Conservation (phyloP, 2,888 invertebrate genomes). For the Shargacucullia verbasci region DNA sequence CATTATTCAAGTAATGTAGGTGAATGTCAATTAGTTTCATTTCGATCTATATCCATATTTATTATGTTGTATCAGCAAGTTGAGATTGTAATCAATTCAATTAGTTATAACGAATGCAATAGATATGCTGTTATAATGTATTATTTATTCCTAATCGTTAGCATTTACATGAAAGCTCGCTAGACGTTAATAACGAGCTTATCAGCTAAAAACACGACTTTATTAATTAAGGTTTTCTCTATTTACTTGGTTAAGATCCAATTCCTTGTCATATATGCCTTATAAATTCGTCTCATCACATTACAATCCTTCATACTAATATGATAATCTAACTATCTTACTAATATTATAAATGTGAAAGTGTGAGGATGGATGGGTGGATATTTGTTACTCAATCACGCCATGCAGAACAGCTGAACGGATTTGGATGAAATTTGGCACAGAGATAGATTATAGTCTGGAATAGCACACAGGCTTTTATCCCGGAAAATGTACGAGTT, state of each 20-base stretch:
- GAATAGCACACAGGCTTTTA: too few relatives aligned
- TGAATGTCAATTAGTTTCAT: constrained; percentile 54
- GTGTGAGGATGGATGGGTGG: too few relatives aligned
- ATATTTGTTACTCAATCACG: too few relatives aligned
- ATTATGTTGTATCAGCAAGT: constrained; percentile 3
- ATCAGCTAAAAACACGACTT: background rate
- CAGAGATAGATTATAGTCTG: too few relatives aligned
- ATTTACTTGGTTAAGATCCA: background rate
- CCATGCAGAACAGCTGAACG: too few relatives aligned
- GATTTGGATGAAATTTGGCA: too few relatives aligned
- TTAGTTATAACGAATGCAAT: constrained; percentile 19
- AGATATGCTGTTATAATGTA: constrained; percentile 16
- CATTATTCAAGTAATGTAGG: constrained; percentile 53
- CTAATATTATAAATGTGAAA: too few relatives aligned
- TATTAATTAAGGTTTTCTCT: background rate
- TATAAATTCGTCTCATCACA: too few relatives aligned
- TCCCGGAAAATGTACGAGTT: too few relatives aligned
- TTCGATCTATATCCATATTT: constrained; percentile 38
- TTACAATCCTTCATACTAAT: too few relatives aligned
- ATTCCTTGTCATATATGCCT: too few relatives aligned
- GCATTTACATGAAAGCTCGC: constrained; percentile 32
- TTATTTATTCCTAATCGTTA: constrained; percentile 20
- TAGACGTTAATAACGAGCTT: constrained; percentile 2
- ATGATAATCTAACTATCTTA: too few relatives aligned
- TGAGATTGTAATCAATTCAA: constrained; percentile 39